Percentiles rank a stretch among this genome's conserved stretches.
Conservation (phyloP, 2,888 invertebrate genomes). For the Nymphalis c-album region DNA sequence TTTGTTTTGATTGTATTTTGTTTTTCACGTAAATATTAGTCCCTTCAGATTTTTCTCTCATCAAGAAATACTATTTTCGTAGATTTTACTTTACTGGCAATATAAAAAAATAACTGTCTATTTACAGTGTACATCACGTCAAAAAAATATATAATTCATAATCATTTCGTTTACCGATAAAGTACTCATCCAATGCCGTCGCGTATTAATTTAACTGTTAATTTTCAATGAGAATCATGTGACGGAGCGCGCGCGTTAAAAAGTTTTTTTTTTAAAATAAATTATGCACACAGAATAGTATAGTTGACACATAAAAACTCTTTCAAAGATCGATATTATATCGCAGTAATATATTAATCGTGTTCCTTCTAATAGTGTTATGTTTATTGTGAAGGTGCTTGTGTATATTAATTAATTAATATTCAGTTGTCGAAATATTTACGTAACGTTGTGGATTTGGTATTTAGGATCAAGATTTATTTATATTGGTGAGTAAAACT, state of each 20-base stretch:
- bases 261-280: conserved; percentile 34
- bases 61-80: neutral
- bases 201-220: conserved; percentile 48
- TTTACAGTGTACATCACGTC: conserved; percentile 30
- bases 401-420: conserved; percentile 20
- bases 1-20: too few relatives aligned
- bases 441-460: conserved; percentile 19
- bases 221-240: conserved; percentile 55
- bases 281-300: neutral
- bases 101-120: conserved; percentile 34
- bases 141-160: conserved; percentile 27
- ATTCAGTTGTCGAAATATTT: conserved; percentile 27
- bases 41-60: neutral
- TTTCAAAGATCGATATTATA: conserved; percentile 21
- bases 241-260: conserved; percentile 45
- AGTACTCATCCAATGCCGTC: conserved; percentile 9
- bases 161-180: conserved; percentile 26
- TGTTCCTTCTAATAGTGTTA: conserved; percentile 9
- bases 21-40: too few relatives aligned
- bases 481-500: conserved; percentile 2
- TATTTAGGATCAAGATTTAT: conserved; percentile 4
- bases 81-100: conserved; percentile 12
- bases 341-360: conserved; percentile 18
- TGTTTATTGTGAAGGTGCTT: conserved; percentile 17
- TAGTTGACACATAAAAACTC: conserved; percentile 12